Base-by-base conservation (phyloP, 2,888 invertebrate species). In the Synanthedon formicaeformis region DNA sequence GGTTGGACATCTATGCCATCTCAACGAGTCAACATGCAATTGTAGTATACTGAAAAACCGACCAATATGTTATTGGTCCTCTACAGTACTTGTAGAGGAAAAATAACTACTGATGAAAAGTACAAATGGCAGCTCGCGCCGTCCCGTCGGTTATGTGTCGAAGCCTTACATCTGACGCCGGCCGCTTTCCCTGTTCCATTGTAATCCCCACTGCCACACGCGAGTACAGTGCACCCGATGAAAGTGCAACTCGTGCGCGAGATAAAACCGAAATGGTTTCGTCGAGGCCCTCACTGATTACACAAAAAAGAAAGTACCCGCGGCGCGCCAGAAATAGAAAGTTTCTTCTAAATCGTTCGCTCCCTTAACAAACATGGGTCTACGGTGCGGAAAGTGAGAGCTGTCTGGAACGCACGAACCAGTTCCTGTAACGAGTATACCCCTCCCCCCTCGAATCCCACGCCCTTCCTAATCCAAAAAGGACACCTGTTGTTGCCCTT, bases 281-380 rank as follows among this genome's bases (percentile, higher is more conserved):
- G 60, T 60, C 59, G 68, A 69, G 62, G 70, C 69, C 68, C 65
- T 69, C 69, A 69, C 64, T 62, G 66, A 64, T 62, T 71, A 68
- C 73, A 73, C 66, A 79, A 83, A 85, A 86, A 85, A 84, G 85
- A 86, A 86, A 85, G 84, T 85, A 79, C 84, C 82, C 78, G 81
- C 64, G 67, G 76, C 74, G 57, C 74, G 79, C 78, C 82, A 82
- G 85, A 87, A 86, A 86, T 85, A 86, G 86, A 87, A 87, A 87
- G 86, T 85, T 76, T 65, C 73, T 69, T 78, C 80, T 77, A 72
- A 81, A 64, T 62, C 66, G 70, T 66, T 62, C 63, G 75, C 72
- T 83, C 83, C 85, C 82, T 78, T 78, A 78, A 80, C 80, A 81
- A 84, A 84, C 81, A 81, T 79, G 78, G 73, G 64, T 60, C 66